Evolutionary conservation across 2,797 vertebrate species (phyloP).

Genomic region (Perodicticus potto): DNA sequence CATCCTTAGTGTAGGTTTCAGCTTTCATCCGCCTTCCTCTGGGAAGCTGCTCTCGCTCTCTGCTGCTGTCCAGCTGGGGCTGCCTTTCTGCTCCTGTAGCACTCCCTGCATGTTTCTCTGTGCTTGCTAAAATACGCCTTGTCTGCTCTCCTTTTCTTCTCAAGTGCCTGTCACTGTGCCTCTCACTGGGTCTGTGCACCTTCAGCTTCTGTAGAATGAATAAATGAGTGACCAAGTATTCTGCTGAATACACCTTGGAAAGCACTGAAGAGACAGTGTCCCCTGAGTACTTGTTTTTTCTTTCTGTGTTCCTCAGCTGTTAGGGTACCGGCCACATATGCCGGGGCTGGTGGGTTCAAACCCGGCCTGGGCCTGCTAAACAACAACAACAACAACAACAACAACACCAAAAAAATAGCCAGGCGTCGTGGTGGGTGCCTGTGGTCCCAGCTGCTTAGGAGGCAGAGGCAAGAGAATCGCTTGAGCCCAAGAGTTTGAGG

Average conservation of each 20-base stretch:
- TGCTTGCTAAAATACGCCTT: neutral
- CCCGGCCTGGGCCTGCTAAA: no score
- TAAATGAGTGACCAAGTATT: neutral
- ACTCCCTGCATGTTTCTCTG: neutral
- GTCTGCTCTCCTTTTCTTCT: neutral
- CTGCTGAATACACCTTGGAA: neutral
- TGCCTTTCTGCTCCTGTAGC: neutral
- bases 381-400: no score
- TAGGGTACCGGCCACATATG: no score
- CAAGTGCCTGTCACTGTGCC: neutral
- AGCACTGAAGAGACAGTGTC: neutral
- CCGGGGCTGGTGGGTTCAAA: no score
- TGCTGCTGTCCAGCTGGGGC: neutral
- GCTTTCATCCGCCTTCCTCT: neutral
- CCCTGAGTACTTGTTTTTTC: neutral
- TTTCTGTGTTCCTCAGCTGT: neutral
- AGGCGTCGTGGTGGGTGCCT: no score
- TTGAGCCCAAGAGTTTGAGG: no score
- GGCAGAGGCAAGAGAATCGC: no score
- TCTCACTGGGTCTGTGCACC: neutral
- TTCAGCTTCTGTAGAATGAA: neutral
- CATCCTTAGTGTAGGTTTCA: neutral
- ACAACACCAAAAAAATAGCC: no score
- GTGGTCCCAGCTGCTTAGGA: no score
- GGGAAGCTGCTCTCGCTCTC: no score